These are phyloP conservation scores for Sardina pilchardus DNA, from an alignment of 2,113 vertebrate species.

Conservation along the genomic window DNA sequence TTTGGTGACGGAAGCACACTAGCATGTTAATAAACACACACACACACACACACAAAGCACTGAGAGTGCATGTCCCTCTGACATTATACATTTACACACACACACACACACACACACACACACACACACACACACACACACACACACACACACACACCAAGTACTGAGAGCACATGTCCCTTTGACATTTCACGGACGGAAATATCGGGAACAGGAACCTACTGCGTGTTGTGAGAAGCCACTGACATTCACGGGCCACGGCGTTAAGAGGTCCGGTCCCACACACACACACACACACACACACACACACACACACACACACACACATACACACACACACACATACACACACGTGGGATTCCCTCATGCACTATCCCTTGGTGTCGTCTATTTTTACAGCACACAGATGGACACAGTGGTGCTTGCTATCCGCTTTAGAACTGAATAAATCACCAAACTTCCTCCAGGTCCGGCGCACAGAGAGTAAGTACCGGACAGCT, in stretches of 20 bases:
- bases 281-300: conserved; percentile 26
- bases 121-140: conserved; percentile 18
- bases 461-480: background rate
- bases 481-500: too few species aligned
- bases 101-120: background rate
- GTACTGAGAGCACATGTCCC: background rate
- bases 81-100: background rate
- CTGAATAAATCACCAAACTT: background rate
- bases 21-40: conserved; percentile 2
- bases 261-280: background rate
- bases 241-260: background rate
- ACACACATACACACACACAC: conserved; percentile 26
- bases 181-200: conserved; percentile 1
- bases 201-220: background rate
- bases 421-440: background rate
- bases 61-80: too few species aligned
- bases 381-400: background rate
- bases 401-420: background rate
- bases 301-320: conserved; percentile 36
- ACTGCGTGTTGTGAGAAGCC: background rate
- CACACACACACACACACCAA: background rate
- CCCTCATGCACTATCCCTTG: background rate
- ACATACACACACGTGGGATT: conserved; percentile 25
- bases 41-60: background rate
- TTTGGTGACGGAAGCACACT: background rate